phyloP scores from a whole-genome alignment of 2,113 vertebrate species.

The Ophiodon elongatus region DNA sequence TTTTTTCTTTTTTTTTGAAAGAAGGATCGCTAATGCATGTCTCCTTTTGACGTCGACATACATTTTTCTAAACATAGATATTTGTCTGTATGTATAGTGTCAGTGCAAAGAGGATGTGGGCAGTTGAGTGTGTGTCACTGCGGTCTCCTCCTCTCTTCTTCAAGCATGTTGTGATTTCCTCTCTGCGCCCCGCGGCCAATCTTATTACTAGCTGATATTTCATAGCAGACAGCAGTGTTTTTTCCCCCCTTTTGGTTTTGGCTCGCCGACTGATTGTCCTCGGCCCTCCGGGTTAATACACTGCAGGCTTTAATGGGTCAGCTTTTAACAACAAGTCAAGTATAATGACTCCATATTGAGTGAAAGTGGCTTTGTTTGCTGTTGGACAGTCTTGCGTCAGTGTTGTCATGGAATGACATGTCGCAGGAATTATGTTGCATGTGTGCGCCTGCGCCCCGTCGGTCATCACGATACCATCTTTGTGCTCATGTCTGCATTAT shows the following conservation, averaged over 20 bases:
- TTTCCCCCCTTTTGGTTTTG: constrained; percentile 44
- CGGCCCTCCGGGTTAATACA: constrained; percentile 56
- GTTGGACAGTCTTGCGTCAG: constrained; percentile 50
- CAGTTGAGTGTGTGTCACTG: constrained; percentile 55
- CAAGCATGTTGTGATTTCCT: constrained; percentile 69
- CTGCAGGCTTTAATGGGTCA: constrained; percentile 72
- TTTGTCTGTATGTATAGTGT: constrained; percentile 41
- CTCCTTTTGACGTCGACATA: background rate
- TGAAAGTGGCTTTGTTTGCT: constrained; percentile 72
- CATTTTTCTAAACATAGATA: constrained; percentile 34
- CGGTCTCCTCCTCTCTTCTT: constrained; percentile 37
- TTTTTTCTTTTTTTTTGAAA: background rate
- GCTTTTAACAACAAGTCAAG: constrained; percentile 76
- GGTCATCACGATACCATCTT: constrained; percentile 82
- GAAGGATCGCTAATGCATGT: background rate
- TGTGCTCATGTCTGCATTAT: constrained; percentile 77
- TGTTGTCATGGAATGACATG: constrained; percentile 70
- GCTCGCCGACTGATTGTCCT: constrained; percentile 34
- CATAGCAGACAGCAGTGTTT: constrained; percentile 40
- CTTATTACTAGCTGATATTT: constrained; percentile 56
- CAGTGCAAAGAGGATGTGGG: constrained; percentile 71
- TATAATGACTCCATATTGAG: constrained; percentile 77
- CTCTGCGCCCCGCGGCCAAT: constrained; percentile 20
- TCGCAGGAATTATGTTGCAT: constrained; percentile 54
- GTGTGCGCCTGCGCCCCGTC: constrained; percentile 54